phyloP scores from a whole-genome alignment of 2,888 invertebrate species.

The Eulithis testata region DNA sequence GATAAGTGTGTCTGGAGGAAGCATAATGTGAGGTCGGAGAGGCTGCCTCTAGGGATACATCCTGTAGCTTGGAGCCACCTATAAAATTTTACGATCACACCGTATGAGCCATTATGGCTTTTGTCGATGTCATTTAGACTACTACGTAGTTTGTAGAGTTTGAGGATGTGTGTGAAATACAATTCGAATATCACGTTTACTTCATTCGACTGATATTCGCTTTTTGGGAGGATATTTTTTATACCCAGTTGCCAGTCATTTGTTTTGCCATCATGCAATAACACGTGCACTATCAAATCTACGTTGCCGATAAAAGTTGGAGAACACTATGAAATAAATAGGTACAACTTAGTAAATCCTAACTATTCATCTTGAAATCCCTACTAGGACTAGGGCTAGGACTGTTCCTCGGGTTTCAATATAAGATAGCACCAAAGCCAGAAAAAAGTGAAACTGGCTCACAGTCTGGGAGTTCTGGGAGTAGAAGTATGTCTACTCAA shows the following conservation, averaged over 20 bases:
- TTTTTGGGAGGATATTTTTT: slow-evolving; percentile 15
- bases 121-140: slow-evolving; percentile 72
- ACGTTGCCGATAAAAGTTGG: no score
- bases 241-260: slow-evolving; percentile 18
- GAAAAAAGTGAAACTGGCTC: no score
- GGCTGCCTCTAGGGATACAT: slow-evolving; percentile 64
- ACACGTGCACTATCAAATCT: not conserved
- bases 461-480: no score
- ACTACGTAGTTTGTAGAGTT: slow-evolving; percentile 64
- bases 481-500: no score
- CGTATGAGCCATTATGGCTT: slow-evolving; percentile 74
- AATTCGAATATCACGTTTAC: slow-evolving; percentile 21
- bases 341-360: no score
- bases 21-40: slow-evolving; percentile 62
- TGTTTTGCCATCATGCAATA: slow-evolving; percentile 4
- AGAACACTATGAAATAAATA: no score
- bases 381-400: no score
- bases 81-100: slow-evolving; percentile 80
- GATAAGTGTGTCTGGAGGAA: slow-evolving; percentile 70
- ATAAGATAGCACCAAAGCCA: no score
- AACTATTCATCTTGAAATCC: no score
- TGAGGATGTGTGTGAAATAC: slow-evolving; percentile 37
- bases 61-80: slow-evolving; percentile 64
- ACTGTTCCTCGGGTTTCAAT: no score
- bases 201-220: slow-evolving; percentile 10